Conservation (phyloP, 92 coral and sea anemone species). For the Epizoanthus ramosus region DNA sequence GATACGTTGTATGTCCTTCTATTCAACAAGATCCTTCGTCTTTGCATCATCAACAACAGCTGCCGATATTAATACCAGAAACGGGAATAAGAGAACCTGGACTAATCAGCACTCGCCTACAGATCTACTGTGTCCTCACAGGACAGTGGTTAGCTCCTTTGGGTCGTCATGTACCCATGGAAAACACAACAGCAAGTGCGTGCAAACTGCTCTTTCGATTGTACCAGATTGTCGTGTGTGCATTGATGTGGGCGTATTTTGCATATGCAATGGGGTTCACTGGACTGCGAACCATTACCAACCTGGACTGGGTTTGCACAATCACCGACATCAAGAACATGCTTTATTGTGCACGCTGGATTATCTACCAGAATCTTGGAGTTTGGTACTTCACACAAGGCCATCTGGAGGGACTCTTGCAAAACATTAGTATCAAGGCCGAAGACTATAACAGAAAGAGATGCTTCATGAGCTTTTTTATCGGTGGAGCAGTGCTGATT, state of each 20-base stretch:
- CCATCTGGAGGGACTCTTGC: slow-evolving; percentile 19
- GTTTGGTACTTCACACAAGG: slow-evolving; percentile 10
- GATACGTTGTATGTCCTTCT: neutral
- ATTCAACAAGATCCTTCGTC: neutral
- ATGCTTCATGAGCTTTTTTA: neutral
- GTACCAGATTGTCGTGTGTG: slow-evolving; percentile 19
- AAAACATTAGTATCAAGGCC: slow-evolving; percentile 7
- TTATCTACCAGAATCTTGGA: slow-evolving; percentile 42
- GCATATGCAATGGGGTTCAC: slow-evolving; percentile 49
- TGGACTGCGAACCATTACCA: slow-evolving; percentile 20
- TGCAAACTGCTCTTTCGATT: slow-evolving; percentile 15
- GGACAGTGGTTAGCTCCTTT: slow-evolving; percentile 51
- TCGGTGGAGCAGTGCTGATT: slow-evolving; percentile 1
- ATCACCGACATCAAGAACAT: slow-evolving; percentile 54
- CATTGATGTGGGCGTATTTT: slow-evolving; percentile 47
- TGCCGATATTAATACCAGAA: neutral
- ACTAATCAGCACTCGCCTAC: neutral
- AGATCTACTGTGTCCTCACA: slow-evolving; percentile 27
- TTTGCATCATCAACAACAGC: too few relatives aligned
- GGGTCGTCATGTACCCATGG: neutral
- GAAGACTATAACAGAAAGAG: neutral
- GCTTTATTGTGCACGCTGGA: slow-evolving; percentile 28
- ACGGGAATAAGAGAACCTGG: neutral
- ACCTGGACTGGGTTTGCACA: slow-evolving; percentile 49
- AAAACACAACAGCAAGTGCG: neutral